Evolutionary conservation across 2,113 vertebrate genomes (phyloP), one percentile per base, ranked within the genome.

Genomic region (Turnix velox): DNA sequence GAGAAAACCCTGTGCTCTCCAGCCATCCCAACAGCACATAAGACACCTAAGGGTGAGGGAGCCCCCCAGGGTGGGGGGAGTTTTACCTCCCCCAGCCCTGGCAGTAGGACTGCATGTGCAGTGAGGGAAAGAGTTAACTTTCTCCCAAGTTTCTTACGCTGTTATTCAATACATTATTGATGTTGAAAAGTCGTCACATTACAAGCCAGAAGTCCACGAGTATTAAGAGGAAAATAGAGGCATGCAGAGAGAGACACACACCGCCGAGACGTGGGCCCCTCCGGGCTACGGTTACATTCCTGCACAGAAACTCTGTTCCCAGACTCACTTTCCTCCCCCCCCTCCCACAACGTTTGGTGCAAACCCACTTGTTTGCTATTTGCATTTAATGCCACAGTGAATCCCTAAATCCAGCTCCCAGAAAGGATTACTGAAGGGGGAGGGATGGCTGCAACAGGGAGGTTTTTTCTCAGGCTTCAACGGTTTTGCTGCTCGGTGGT

Each of bases 91-190:
- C 35, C 35, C 77, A 62, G 42, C 37, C 17, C 28, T 10, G 23
- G 23, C 61, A 28, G 6, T 0, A 3, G 48, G 65, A 58, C 18
- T 3, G 1, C 23, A 54, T 28, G 76, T 40, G 83, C 83, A 54
- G 85, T 61, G 23, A 12, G 77, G 46, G 88, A 95, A 93, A 90
- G 93, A 95, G 88, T 93, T 96, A 94, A 93, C 0, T 2, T 48
- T 83, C 87, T 49, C 84, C 74, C 76, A 69, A 22, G 18, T 15
- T 83, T 20, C 92, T 82, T 67, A 43, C 68, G 10, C 78, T 91
- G 95, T 93, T 95, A 97, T 95, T 95, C 92, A 95, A 95, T 96
- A 65, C 91, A 72, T 95, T 90, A 93, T 86, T 92, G 95, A 97
- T 92, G 88, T 93, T 90, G 85, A 84, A 68, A 94, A 97, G 95